phyloP scores from a whole-genome alignment of 1,140 invertebrate genomes.

The Rhizoglyphus robini region DNA sequence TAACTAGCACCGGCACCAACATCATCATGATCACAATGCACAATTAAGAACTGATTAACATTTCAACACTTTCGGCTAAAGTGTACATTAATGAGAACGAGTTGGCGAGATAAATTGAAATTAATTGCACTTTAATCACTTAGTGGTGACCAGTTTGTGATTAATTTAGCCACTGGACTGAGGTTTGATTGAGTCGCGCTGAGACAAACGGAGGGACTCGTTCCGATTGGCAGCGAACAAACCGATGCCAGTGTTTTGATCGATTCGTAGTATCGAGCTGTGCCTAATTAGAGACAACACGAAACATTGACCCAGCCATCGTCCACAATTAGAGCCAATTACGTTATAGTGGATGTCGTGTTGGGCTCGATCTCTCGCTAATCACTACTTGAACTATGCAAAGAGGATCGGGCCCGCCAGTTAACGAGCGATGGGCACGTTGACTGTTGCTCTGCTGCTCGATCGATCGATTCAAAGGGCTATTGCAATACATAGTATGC shows the following conservation, averaged over 20 bases:
- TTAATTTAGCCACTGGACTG: conserved; percentile 2
- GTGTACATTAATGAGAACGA: background rate
- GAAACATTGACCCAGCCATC: background rate
- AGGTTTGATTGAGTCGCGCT: no score
- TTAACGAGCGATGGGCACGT: background rate
- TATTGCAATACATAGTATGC: no score
- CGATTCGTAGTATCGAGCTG: background rate
- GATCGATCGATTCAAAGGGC: background rate
- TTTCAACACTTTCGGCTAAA: conserved; percentile 9
- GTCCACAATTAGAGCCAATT: conserved; percentile 7
- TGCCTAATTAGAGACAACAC: conserved; percentile 1
- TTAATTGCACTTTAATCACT: conserved; percentile 5
- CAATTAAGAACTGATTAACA: conserved; percentile 7
- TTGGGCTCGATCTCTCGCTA: background rate
- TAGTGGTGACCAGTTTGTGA: background rate
- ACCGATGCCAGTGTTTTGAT: background rate
- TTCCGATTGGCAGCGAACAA: background rate
- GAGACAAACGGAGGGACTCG: no score
- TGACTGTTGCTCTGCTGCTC: background rate
- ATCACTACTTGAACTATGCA: background rate
- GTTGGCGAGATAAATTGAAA: conserved; percentile 6
- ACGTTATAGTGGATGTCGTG: background rate
- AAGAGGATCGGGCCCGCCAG: background rate
- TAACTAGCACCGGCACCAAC: background rate
- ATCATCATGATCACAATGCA: background rate